A percentile compares a stretch with the other conserved stretches of the same genome.
phyloP scores from a whole-genome alignment of 2,888 invertebrate species.

The Stenolophus ochropezus region DNA sequence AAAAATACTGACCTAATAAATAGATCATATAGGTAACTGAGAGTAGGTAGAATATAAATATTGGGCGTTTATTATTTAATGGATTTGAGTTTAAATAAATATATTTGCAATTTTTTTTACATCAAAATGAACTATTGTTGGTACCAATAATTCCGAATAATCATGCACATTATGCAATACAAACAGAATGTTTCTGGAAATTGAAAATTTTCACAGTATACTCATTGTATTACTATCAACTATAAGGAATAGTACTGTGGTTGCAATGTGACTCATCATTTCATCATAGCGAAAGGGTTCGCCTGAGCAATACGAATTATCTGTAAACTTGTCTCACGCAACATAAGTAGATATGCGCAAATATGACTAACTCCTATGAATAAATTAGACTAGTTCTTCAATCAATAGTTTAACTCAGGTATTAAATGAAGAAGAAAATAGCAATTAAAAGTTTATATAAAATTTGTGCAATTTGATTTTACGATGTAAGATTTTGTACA shows the following conservation, averaged over 20 bases:
- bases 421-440: no score
- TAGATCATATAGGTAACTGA: no score
- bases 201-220: neutral
- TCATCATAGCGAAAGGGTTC: constrained; percentile 4
- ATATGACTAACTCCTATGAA: constrained; percentile 15
- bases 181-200: neutral
- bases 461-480: no score
- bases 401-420: neutral
- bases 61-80: no score
- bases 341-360: neutral
- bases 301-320: neutral
- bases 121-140: no score
- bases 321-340: constrained; percentile 3
- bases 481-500: no score
- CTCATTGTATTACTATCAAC: neutral
- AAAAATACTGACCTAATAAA: no score
- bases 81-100: no score
- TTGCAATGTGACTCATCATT: neutral
- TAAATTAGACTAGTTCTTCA: neutral
- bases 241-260: neutral
- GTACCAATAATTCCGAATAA: no score
- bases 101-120: no score
- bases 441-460: no score
- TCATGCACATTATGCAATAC: neutral
- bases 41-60: no score